Percentiles rank a stretch among this genome's conserved stretches.
Evolutionary conservation across 2,113 vertebrate species (phyloP).

Genomic region (Columba livia): DNA sequence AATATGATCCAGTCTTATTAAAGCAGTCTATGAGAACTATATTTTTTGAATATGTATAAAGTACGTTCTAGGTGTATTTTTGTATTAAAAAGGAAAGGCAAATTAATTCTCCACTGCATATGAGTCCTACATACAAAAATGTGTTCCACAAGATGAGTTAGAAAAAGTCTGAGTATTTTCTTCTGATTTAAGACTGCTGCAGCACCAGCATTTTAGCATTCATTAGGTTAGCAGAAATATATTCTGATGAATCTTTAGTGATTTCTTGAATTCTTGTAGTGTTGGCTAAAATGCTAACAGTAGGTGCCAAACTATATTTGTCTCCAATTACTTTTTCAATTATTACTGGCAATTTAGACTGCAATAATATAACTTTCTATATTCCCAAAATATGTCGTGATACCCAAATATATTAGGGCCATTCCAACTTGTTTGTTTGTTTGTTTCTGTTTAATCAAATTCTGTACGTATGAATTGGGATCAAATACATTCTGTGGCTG

Average conservation of each 20-base stretch:
- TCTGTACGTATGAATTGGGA: background rate
- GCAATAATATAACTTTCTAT: background rate
- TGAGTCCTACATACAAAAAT: background rate
- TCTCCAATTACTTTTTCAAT: background rate
- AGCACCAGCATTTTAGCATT: background rate
- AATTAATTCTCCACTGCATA: background rate
- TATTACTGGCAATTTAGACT: background rate
- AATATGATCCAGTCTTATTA: background rate
- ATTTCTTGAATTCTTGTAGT: background rate
- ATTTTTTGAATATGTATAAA: background rate
- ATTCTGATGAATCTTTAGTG: background rate
- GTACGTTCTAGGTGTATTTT: background rate
- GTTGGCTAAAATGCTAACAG: background rate
- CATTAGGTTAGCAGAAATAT: background rate
- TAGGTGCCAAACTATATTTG: background rate
- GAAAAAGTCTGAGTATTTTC: background rate
- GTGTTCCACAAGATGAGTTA: background rate
- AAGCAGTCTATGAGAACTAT: background rate
- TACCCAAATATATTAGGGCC: background rate
- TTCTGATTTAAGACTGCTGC: background rate
- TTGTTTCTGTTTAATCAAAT: background rate
- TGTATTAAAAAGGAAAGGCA: background rate
- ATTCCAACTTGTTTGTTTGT: background rate
- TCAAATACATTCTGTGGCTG: background rate
- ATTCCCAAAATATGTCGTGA: background rate